Evolutionary conservation across 2,113 vertebrate genomes (phyloP), one percentile per base, ranked within the genome.

Genomic region (Oreamnos americanus): DNA sequence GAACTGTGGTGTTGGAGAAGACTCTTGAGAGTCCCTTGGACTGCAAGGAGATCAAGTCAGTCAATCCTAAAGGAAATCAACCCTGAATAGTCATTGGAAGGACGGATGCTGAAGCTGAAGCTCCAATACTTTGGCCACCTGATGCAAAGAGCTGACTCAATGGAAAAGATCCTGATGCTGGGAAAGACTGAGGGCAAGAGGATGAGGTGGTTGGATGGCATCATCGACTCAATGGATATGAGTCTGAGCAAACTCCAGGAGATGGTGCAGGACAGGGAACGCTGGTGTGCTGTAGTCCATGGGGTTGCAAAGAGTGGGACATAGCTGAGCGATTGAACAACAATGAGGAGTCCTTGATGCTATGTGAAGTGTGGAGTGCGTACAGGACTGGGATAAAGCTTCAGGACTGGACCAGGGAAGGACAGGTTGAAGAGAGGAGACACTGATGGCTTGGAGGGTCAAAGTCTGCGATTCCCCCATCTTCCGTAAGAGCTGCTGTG

Each of bases 351-450:
- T 12, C 57, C 79, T 13, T 28, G 51, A 33, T 7, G 60, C 90
- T 5, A 9, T 3, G 43, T 1, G 67, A n/a, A 26, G 64, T 51
- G 6, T 0, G 1, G 55, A 15, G 2, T 2, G 12, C 5, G 0
- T 0, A 2, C 1, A 0, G 8, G 30, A 13, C 1, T 5, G 21
- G 39, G 64, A 15, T n/a, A 10, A 13, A 7, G 21, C 17, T 8
- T 30, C 3, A 21, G 43, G 90, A 30, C 5, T 30, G 13, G 67
- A 28, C 14, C 15, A 11, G 39, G 6, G 19, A 28, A 25, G 17
- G 30, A 9, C 0, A 19, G n/a, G 6, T 17, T 62, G 30, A 2
- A 19, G 78, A 43, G 25, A 8, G 55, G 51, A 30, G 53, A 21
- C 33, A 2, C 11, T 6, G 53, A 14, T 19, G 47, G 21, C 64